These are phyloP conservation scores for Pentamera pediparva DNA, from an alignment of 53 echinoderm and acorn worm species.

Conservation along the genomic window DNA sequence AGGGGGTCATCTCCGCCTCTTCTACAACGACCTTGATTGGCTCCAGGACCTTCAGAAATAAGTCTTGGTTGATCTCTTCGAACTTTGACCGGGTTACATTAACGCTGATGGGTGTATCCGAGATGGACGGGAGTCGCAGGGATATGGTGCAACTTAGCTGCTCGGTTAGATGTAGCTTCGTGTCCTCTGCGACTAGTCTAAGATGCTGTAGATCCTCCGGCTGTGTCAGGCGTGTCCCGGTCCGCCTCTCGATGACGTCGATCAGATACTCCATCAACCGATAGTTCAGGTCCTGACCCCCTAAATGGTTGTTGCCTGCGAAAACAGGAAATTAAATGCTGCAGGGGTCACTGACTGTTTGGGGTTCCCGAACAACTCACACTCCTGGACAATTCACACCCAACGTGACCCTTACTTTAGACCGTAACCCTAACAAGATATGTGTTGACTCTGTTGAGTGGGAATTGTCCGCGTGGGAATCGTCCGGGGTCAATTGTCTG, in stretches of 20 bases:
- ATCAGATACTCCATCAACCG: constrained; percentile 43
- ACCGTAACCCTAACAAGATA: not conserved
- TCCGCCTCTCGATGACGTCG: constrained; percentile 45
- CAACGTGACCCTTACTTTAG: too few species aligned
- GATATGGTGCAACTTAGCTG: constrained; percentile 20
- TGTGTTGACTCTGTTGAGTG: too few species aligned
- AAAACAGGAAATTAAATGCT: not conserved
- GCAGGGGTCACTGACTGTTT: too few species aligned
- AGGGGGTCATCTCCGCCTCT: constrained; percentile 41
- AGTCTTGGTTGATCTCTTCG: constrained; percentile 56
- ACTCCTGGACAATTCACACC: too few species aligned
- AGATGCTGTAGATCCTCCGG: constrained; percentile 57
- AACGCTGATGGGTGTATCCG: constrained; percentile 27
- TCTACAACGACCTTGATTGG: constrained; percentile 53
- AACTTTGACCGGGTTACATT: constrained; percentile 55
- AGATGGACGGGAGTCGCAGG: constrained; percentile 42
- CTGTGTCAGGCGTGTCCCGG: constrained; percentile 33
- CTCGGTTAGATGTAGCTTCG: constrained; percentile 56
- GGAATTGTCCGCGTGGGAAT: too few species aligned
- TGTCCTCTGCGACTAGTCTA: constrained; percentile 63
- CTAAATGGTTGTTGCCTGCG: constrained; percentile 73
- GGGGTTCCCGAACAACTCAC: too few species aligned
- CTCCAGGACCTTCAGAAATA: constrained; percentile 62
- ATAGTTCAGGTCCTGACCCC: constrained; percentile 77
- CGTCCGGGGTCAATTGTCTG: too few species aligned